Conservation (phyloP, 2,888 invertebrate genomes). For the Thumatha senex region DNA sequence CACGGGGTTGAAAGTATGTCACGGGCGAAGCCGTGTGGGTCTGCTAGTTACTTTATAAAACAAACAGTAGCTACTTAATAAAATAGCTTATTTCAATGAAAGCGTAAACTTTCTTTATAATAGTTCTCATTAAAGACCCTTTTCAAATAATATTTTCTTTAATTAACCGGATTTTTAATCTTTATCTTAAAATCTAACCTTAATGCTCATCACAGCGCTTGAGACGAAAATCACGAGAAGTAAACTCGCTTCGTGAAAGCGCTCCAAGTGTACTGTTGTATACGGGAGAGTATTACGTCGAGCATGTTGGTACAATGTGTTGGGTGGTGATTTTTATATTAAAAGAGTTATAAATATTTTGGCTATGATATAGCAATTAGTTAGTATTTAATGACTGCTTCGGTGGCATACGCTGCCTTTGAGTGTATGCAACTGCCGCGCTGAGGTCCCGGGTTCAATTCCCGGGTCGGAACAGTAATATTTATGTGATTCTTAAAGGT, state of each 20-base stretch:
- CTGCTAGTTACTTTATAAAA: too few species aligned
- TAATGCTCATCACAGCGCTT: conserved; percentile 10
- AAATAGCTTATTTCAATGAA: conserved; percentile 5
- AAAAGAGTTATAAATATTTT: neutral
- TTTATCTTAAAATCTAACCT: conserved; percentile 17
- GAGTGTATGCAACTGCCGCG: too few species aligned
- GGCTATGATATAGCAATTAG: too few species aligned
- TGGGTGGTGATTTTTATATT: conserved; percentile 4
- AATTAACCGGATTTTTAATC: conserved; percentile 9
- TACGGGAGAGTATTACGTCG: conserved; percentile 21
- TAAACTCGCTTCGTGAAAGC: conserved; percentile 48
- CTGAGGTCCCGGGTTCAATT: too few species aligned
- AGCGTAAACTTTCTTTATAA: conserved; percentile 16
- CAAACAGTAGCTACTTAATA: neutral
- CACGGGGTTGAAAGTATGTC: too few species aligned
- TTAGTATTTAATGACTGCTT: too few species aligned
- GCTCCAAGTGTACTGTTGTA: conserved; percentile 33
- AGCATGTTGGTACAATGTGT: conserved; percentile 19
- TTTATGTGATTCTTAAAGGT: neutral
- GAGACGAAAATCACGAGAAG: conserved; percentile 14
- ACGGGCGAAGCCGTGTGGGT: too few species aligned
- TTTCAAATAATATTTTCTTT: conserved; percentile 6
- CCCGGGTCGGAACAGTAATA: too few species aligned
- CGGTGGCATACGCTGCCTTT: too few species aligned
- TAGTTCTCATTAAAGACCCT: conserved; percentile 10